These are phyloP conservation scores for Chiridota heheva DNA, from an alignment of 35 echinoderm and acorn worm species.

Conservation along the genomic window DNA sequence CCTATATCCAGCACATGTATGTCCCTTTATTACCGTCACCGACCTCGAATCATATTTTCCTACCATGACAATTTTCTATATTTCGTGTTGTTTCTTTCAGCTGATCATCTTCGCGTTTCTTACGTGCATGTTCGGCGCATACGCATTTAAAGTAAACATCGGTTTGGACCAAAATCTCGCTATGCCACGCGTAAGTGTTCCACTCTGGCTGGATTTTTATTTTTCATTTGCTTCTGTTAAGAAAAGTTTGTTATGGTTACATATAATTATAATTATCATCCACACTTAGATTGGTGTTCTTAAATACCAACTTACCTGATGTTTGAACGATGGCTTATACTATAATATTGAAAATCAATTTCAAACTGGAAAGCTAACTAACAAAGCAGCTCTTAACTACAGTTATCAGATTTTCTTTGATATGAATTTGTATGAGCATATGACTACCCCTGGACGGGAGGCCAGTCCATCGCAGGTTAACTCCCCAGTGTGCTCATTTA, in stretches of 20 bases:
- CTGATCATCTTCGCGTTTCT: conserved; percentile 67
- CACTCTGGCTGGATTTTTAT: not conserved
- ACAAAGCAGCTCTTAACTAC: too few species aligned
- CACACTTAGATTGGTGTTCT: not conserved
- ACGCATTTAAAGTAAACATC: conserved; percentile 70
- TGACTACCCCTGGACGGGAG: too few species aligned
- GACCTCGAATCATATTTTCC: too few species aligned
- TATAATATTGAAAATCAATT: not conserved
- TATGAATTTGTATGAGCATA: too few species aligned
- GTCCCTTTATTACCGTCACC: too few species aligned
- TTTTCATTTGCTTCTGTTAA: not conserved
- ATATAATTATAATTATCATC: not conserved
- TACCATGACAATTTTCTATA: too few species aligned
- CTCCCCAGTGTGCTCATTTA: too few species aligned
- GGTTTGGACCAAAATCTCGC: conserved; percentile 79
- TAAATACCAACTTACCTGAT: too few species aligned
- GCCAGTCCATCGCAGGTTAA: too few species aligned
- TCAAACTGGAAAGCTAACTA: too few species aligned
- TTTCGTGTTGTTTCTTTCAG: conserved; percentile 66
- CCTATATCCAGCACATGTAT: too few species aligned
- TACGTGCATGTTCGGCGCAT: conserved; percentile 63
- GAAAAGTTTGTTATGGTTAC: not conserved
- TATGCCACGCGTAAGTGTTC: conserved; percentile 79
- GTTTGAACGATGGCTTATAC: not conserved
- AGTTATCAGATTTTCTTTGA: too few species aligned